These are phyloP conservation scores for Mythimna loreyi DNA, from an alignment of 2,888 invertebrate species.

Conservation along the genomic window DNA sequence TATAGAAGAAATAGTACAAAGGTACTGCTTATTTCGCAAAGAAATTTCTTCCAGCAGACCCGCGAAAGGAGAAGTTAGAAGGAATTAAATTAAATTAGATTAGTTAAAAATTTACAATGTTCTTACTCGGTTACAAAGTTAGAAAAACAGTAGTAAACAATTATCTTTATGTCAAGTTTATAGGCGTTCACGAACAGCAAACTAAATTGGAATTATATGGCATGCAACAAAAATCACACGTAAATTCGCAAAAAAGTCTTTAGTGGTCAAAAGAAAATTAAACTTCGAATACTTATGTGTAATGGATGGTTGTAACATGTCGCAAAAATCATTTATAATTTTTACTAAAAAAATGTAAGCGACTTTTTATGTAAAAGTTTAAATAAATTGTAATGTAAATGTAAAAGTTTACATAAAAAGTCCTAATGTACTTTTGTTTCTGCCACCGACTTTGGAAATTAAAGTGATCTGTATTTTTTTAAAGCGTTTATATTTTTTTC, in stretches of 20 bases:
- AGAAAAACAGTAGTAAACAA: neutral
- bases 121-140: neutral
- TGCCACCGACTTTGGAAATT: no score
- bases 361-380: no score
- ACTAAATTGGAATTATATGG: slow-evolving; percentile 10
- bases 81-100: no score
- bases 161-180: neutral
- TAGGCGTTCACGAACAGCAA: neutral
- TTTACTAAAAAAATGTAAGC: neutral
- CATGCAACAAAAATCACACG: slow-evolving; percentile 24
- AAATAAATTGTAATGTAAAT: no score
- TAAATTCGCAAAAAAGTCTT: slow-evolving; percentile 5
- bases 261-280: neutral
- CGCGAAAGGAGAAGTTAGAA: no score
- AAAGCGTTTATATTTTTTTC: no score
- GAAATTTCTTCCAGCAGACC: no score
- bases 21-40: no score
- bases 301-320: neutral
- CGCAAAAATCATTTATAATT: neutral
- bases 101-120: neutral
- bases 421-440: no score
- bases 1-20: no score
- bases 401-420: no score
- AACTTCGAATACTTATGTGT: neutral
- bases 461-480: no score